A percentile compares a stretch with the other conserved stretches of the same genome.
These are phyloP conservation scores for Cephus spinipes DNA, from an alignment of 2,888 invertebrate species.

Conservation along the genomic window DNA sequence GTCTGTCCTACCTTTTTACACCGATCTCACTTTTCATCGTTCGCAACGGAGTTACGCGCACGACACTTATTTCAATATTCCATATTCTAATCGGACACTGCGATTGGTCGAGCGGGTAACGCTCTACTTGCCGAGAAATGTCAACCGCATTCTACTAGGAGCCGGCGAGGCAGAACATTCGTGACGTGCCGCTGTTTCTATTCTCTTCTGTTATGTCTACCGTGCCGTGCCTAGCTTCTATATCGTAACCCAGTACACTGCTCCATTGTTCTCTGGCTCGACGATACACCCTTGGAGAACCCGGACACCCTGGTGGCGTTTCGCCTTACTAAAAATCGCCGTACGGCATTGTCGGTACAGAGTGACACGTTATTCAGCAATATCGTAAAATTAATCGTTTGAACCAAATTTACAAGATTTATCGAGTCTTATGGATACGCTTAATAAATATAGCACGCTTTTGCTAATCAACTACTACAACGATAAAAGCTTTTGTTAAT, in stretches of 20 bases:
- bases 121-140: constrained; percentile 48
- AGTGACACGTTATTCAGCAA: not conserved
- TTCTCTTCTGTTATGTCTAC: constrained; percentile 29
- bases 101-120: constrained; percentile 28
- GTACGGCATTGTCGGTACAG: not conserved
- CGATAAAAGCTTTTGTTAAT: not conserved
- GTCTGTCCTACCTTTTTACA: not conserved
- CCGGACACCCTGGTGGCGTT: not conserved
- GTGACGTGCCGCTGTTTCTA: constrained; percentile 34
- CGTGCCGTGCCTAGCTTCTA: not conserved
- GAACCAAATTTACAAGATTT: too few species aligned
- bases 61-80: not conserved
- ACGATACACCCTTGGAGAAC: constrained; percentile 26
- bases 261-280: constrained; percentile 34
- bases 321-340: not conserved
- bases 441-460: not conserved
- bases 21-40: not conserved
- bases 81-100: not conserved
- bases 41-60: not conserved
- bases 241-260: not conserved
- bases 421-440: not conserved
- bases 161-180: constrained; percentile 35
- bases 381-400: not conserved
- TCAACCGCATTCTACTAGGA: constrained; percentile 41
- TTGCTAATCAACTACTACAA: not conserved